Percentiles rank a stretch among this genome's conserved stretches.
Evolutionary conservation across 2,113 vertebrate species (phyloP).

Genomic region (Monarcha castaneiventris): DNA sequence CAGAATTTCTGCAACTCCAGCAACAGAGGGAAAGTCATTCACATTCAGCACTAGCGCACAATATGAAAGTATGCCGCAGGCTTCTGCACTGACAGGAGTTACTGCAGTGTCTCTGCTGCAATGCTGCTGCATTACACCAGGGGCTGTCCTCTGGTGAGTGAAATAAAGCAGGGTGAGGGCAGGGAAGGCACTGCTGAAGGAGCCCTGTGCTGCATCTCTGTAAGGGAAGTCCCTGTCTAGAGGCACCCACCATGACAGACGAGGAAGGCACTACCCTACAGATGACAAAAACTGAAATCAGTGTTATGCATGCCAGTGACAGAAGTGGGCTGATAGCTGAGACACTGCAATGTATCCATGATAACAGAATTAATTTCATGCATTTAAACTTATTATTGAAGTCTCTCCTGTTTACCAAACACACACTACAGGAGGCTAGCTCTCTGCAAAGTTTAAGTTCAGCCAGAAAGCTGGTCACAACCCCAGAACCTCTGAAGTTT

Average conservation of each 20-base stretch:
- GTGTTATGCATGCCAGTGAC: not conserved
- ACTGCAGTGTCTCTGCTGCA: constrained; percentile 36
- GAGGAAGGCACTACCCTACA: not conserved
- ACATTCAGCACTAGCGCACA: not conserved
- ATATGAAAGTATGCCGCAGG: not conserved
- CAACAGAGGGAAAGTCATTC: not conserved
- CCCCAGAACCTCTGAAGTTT: not conserved
- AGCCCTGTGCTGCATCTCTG: not conserved
- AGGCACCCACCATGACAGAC: not conserved
- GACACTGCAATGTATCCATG: not conserved
- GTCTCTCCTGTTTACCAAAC: not conserved
- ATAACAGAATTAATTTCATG: not conserved
- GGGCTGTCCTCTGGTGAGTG: not conserved
- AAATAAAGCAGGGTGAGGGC: not conserved
- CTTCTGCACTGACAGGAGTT: not conserved
- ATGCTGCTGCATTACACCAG: not conserved
- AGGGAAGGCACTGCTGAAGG: not conserved
- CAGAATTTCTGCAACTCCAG: not conserved
- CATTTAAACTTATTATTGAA: not conserved
- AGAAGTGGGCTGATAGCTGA: not conserved
- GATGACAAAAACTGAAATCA: not conserved
- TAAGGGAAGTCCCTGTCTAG: not conserved
- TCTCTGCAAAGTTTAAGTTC: not conserved
- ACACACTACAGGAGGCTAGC: not conserved
- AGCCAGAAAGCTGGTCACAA: not conserved